These are phyloP conservation scores for Ariolimax columbianus DNA, from an alignment of 2,888 invertebrate species.

Conservation along the genomic window DNA sequence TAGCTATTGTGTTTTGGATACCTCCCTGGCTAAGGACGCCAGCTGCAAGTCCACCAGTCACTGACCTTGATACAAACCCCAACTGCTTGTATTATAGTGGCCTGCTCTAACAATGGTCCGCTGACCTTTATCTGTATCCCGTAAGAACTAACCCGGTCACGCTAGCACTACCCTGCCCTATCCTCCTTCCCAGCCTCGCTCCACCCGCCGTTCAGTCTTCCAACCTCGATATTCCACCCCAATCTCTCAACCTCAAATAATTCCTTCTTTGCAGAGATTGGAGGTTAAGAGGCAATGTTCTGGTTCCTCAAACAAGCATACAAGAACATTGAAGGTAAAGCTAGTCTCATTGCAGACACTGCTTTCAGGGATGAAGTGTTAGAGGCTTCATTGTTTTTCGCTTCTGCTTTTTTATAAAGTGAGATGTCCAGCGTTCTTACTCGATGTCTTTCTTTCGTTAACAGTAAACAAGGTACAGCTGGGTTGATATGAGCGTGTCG, in stretches of 20 bases:
- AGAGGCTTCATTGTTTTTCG: not conserved
- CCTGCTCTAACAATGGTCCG: constrained; percentile 1
- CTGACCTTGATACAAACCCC: constrained; percentile 28
- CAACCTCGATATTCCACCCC: not conserved
- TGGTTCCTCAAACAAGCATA: not conserved
- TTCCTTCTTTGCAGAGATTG: not conserved
- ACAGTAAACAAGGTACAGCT: no score
- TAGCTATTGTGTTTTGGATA: constrained; percentile 5
- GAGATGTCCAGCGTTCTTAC: no score
- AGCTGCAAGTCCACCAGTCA: constrained; percentile 27
- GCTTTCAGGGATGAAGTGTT: not conserved
- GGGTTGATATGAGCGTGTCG: no score
- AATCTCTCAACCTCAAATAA: not conserved
- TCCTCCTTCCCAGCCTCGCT: not conserved
- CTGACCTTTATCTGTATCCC: constrained; percentile 35
- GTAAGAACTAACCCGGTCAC: constrained; percentile 35
- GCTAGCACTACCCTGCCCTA: not conserved
- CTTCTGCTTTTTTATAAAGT: no score
- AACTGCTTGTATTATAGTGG: not conserved
- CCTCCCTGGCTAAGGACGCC: constrained; percentile 4
- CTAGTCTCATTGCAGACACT: no score
- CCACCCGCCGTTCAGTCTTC: not conserved
- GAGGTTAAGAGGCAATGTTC: not conserved
- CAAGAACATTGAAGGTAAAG: not conserved
- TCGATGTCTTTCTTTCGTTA: no score